A percentile compares a stretch with the other conserved stretches of the same genome.
phyloP scores from a whole-genome alignment of 1,140 invertebrate genomes.

The Scylla paramamosain region DNA sequence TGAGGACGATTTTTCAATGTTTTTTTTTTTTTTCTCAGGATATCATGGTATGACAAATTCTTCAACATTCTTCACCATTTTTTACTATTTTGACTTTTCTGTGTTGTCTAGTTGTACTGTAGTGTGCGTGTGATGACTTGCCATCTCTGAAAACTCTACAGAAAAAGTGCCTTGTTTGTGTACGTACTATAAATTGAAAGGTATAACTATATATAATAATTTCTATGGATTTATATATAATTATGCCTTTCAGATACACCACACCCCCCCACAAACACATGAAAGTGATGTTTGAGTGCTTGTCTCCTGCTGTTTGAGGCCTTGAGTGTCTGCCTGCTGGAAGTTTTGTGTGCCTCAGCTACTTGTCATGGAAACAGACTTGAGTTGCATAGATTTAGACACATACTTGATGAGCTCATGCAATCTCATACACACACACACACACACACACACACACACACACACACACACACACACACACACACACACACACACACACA shows the following conservation, averaged over 20 bases:
- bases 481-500: constrained; percentile 17
- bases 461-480: too few species aligned
- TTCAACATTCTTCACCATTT: background rate
- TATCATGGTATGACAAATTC: background rate
- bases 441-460: background rate
- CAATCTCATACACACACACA: background rate
- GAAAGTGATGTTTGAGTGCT: background rate
- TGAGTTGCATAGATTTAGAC: background rate
- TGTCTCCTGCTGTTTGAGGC: background rate
- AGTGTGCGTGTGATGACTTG: background rate
- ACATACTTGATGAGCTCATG: too few species aligned
- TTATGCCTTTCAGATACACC: background rate
- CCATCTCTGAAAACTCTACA: background rate
- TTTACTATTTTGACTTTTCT: background rate
- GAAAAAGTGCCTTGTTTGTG: background rate
- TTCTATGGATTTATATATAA: background rate
- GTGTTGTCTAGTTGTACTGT: background rate
- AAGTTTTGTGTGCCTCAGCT: background rate
- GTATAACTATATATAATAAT: background rate
- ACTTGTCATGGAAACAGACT: background rate
- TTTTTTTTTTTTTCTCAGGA: background rate
- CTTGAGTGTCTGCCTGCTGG: background rate
- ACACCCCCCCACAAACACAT: background rate
- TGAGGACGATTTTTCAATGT: background rate
- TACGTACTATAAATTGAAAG: background rate